Evolutionary conservation across 2,888 invertebrate genomes (phyloP), one percentile per base, ranked within the genome.

Genomic region (Urechis unicinctus): DNA sequence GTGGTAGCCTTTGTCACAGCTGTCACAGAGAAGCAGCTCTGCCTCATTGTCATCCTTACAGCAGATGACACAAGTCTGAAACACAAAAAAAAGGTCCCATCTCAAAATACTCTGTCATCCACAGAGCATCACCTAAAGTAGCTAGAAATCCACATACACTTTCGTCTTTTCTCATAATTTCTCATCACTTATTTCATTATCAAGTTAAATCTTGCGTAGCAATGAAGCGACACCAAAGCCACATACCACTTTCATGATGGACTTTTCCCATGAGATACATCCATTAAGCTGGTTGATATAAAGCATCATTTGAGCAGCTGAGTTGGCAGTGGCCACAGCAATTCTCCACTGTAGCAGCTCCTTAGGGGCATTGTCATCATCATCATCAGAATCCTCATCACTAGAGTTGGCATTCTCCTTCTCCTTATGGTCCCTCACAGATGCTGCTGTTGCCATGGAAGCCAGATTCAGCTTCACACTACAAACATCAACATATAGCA

Each of bases 241-340:
- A 87, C 91, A 86, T 83, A 95, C 94, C 82, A 95, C 96, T 85
- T 95, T 94, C 95, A 97, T 95, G 74, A 95, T 91, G 81, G 94
- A 94, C 82, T 95, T 94, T 81, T 97, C 96, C 97, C 97, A 97
- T 42, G 95, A 94, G 68, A 97, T 91, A 74, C 88, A 74, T 1
- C 88, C 86, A 75, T 95, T 93, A 64, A 97, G 81, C 68, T 91
- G 88, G 71, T 91, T 88, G 57, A 93, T 82, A 67, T 90, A 87
- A 86, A 93, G 87, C 25, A 91, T 89, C 26, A 96, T 81, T 74
- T 96, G 95, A 0, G 94, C 89, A 0, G 93, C 87, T 0, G 92
- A 92, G 68, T 85, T 86, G 47, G 91, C 88, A 50, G 88, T 85
- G 1, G 85, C 81, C 0, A 95, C 88, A 0, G 91, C 93, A 66